phyloP scores from a whole-genome alignment of 2,888 invertebrate species.

The Drosophila maculinotata region DNA sequence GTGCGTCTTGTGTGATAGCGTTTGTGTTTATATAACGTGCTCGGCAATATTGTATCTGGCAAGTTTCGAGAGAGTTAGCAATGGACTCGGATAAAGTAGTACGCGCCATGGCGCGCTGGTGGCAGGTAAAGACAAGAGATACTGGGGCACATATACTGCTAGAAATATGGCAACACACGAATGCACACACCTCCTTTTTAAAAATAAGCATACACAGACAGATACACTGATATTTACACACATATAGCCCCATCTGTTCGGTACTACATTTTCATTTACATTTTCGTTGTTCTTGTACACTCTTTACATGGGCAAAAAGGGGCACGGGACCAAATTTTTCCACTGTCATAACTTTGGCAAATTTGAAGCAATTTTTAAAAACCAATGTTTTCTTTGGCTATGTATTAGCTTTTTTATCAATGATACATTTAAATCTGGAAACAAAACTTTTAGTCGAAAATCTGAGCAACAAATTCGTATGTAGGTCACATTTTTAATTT shows the following conservation, averaged over 20 bases:
- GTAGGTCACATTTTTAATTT: background rate
- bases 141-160: too few relatives aligned
- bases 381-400: too few relatives aligned
- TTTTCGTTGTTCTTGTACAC: too few relatives aligned
- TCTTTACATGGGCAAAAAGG: too few relatives aligned
- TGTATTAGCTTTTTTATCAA: too few relatives aligned
- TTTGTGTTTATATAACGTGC: conserved; percentile 71
- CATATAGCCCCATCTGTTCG: conserved; percentile 5
- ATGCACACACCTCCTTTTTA: conserved; percentile 49
- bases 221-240: background rate
- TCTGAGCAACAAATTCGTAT: too few relatives aligned
- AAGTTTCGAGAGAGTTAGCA: conserved; percentile 10
- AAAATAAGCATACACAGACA: conserved; percentile 24
- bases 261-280: conserved; percentile 1
- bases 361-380: too few relatives aligned
- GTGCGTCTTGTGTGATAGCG: conserved; percentile 42
- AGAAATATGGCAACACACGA: conserved; percentile 7
- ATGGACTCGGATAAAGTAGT: conserved; percentile 85
- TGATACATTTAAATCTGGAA: too few relatives aligned
- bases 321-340: too few relatives aligned
- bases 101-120: conserved; percentile 85
- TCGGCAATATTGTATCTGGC: conserved; percentile 11
- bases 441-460: too few relatives aligned
- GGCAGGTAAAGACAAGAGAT: conserved; percentile 83
- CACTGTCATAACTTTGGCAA: too few relatives aligned